These are phyloP conservation scores for Chloroclysta siterata DNA, from an alignment of 2,888 invertebrate genomes.

Conservation along the genomic window DNA sequence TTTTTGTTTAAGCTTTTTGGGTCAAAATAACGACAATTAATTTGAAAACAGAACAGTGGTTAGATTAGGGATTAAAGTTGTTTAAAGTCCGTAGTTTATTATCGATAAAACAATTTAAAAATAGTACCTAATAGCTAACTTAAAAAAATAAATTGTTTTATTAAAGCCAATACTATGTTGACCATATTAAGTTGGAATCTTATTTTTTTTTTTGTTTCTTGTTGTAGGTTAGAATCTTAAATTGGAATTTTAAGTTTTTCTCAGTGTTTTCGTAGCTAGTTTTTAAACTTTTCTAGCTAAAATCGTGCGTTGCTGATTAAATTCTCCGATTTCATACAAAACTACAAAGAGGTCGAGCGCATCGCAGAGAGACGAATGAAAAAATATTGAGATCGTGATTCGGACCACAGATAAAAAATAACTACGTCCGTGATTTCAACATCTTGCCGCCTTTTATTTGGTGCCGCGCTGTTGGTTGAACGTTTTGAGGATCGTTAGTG, in stretches of 20 bases:
- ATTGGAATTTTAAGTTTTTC: too few species aligned
- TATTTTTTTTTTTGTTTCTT: too few species aligned
- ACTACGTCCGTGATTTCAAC: constrained; percentile 17
- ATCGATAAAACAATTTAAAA: not conserved
- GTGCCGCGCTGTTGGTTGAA: constrained; percentile 13
- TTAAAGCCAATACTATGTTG: too few species aligned
- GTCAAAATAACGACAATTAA: not conserved
- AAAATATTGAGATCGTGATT: constrained; percentile 34
- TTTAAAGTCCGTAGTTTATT: not conserved
- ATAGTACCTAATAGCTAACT: too few species aligned
- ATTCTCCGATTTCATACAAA: constrained; percentile 26
- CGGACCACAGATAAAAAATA: constrained; percentile 23
- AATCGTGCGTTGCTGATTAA: constrained; percentile 40
- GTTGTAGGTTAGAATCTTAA: too few species aligned
- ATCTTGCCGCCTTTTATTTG: constrained; percentile 17
- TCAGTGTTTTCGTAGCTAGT: not conserved
- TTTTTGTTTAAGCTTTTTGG: not conserved
- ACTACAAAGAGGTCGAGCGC: constrained; percentile 20
- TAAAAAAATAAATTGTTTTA: too few species aligned
- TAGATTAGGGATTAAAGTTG: not conserved
- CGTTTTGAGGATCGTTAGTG: constrained; percentile 5
- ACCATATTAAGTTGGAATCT: too few species aligned
- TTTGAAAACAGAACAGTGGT: not conserved
- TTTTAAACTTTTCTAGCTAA: not conserved
- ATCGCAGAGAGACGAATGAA: constrained; percentile 5